Evolutionary conservation across 2,113 vertebrate genomes (phyloP).

Genomic region (Orthonyx spaldingii): DNA sequence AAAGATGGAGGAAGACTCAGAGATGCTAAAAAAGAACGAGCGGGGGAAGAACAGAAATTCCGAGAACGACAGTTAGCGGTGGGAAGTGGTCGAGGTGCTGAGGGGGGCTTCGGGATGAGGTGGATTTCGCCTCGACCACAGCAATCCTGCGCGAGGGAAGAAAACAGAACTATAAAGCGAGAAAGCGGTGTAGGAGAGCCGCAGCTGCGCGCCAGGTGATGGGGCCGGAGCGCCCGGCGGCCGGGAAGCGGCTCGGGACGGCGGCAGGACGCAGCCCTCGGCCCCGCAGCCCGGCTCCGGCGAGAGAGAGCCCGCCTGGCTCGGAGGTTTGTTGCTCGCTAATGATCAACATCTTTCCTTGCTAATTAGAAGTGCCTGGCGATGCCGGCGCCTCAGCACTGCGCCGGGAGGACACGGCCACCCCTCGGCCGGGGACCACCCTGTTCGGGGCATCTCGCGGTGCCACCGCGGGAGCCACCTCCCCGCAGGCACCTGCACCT

Average conservation of each 20-base stretch:
- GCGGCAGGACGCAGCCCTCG: not conserved
- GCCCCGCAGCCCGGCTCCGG: not conserved
- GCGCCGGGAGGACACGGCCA: not conserved
- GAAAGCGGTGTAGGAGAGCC: not conserved
- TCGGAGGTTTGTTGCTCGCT: not conserved
- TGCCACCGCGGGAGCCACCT: not conserved
- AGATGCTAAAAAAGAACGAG: not conserved
- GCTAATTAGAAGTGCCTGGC: not conserved
- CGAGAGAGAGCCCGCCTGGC: not conserved
- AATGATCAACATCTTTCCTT: not conserved
- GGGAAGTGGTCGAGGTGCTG: not conserved
- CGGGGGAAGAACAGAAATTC: accelerated
- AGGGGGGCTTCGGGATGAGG: not conserved
- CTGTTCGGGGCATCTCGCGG: not conserved
- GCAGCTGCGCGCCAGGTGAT: not conserved
- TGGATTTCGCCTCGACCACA: not conserved
- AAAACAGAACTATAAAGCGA: not conserved
- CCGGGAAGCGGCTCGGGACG: not conserved
- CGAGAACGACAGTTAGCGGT: not conserved
- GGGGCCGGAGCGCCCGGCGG: not conserved
- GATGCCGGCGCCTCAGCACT: not conserved
- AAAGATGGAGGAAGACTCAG: not conserved
- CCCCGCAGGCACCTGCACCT: not conserved
- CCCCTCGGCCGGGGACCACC: not conserved
- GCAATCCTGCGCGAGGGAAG: accelerated